Base-by-base conservation (phyloP, 2,888 invertebrate genomes). In the Volucella zonaria region DNA sequence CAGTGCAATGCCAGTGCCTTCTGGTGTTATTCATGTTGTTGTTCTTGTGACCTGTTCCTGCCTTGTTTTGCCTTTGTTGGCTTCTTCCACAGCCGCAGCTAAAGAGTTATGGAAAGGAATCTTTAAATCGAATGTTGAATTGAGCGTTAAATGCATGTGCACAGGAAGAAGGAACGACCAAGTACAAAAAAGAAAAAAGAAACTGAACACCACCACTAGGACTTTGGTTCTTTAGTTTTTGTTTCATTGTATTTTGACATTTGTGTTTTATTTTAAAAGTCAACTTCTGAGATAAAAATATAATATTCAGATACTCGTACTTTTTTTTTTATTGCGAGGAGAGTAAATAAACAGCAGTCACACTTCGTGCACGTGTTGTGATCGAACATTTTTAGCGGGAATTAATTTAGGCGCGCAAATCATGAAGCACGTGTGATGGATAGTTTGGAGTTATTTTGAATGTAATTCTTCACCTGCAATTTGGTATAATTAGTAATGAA, bases 301-400 rank as follows among this genome's bases (percentile, higher is more conserved):
- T n/a, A 71, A 70, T 45, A 47, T 56, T 66, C 14, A 52, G n/a
- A 45, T 77, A 31, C 31, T 31, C 6, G 31, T 31, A 6, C 31
- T 31, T 31, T 75, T 18, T 18, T 77, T 43, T 9, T 47, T 73
- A 14, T 11, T 15, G 6, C 11, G 12, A 12, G 15, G 43, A 23
- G 8, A 47, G 42, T 15, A 40, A 59, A 23, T 15, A 40, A 59
- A 23, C 38, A 43, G 54, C n/a, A 49, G 77, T 70, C 78, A 62
- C 78, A 78, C 78, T 78, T 78, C 71, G 8, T 78, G 71, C 78
- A 78, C 78, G 78, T 78, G 78, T 78, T 78, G n/a, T 18, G 10
- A 78, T 51, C 23, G 62, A 70, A 70, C 12, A 49, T 42, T 15
- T 70, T 58, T 18, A 49, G 47, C 47, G 15, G 43, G 31, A 54